Evolutionary conservation across 2,113 vertebrate species (phyloP), one percentile per base, ranked within the genome.

Genomic region (Euleptes europaea): DNA sequence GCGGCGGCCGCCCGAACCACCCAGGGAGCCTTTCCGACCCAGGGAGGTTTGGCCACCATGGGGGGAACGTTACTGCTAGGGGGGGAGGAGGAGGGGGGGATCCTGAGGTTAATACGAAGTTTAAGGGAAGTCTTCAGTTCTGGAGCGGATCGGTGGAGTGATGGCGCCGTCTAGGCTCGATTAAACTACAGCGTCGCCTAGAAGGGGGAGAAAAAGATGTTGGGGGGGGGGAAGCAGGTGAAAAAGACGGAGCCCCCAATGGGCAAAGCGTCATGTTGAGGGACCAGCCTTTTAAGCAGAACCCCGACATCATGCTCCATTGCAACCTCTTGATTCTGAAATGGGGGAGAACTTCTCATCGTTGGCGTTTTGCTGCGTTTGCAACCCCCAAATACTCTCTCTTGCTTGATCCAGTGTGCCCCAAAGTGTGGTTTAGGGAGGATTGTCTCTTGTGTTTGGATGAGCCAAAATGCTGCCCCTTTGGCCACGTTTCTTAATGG

Each of bases 101-200:
- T 44, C 84, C 84, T 88, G 89, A 93, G 95, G 94, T 95, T 97
- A 95, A 94, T 94, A 93, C 92, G 93, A 97, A 97, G 96, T 97
- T 97, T 92, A 93, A 94, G 93, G 94, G 90, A 91, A 96, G 92
- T 94, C 92, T 96, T 92, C 88, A 85, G 67, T 13, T 90, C 92
- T 90, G 91, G 85, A 60, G 12, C 88, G 94, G 85, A 94, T 95
- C 92, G 88, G 96, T 96, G 96, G 96, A 96, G 97, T 96, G 96
- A 97, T 96, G 97, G 97, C 97, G 96, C 96, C 97, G 96, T 96
- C 97, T 97, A 95, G 95, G 96, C 95, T 96, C 92, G 79, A 92
- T 91, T 94, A 88, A 94, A 95, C 96, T 94, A 93, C 93, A 95
- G 93, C 94, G 95, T 96, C 95, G 95, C 91, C 93, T 88, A 94